Conservation (phyloP, 2,888 invertebrate genomes). For the Agonopterix alstromeriana region DNA sequence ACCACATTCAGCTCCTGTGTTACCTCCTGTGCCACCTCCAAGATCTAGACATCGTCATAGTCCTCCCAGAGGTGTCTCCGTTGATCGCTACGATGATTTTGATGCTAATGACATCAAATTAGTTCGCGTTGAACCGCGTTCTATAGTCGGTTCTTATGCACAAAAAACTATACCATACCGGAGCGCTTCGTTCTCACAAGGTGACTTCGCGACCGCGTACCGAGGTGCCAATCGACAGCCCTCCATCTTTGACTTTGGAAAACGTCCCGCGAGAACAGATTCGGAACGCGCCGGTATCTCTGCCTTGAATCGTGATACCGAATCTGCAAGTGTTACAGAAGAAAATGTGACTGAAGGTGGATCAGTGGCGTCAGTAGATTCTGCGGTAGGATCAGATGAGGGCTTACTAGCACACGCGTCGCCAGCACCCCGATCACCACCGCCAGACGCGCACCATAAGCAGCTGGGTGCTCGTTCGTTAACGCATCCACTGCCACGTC, state of each 20-base stretch:
- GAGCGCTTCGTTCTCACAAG: conserved; percentile 92
- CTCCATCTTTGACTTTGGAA: conserved; percentile 63
- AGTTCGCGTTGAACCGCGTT: conserved; percentile 76
- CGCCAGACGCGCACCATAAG: conserved; percentile 65
- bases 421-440: conserved; percentile 60
- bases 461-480: conserved; percentile 66
- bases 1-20: conserved; percentile 71
- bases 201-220: conserved; percentile 82
- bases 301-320: conserved; percentile 44
- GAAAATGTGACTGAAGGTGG: conserved; percentile 60
- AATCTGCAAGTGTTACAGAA: conserved; percentile 48
- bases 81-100: conserved; percentile 63
- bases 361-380: conserved; percentile 77
- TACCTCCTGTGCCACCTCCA: conserved; percentile 76
- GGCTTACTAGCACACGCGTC: conserved; percentile 64
- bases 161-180: conserved; percentile 85
- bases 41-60: conserved; percentile 71
- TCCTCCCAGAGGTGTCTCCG: conserved; percentile 62
- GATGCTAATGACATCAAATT: conserved; percentile 69
- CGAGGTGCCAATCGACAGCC: conserved; percentile 49
- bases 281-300: conserved; percentile 26
- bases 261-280: conserved; percentile 37
- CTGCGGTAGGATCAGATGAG: conserved; percentile 78
- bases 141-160: conserved; percentile 78
- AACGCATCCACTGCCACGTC: conserved; percentile 71